Percentiles rank a stretch among this genome's conserved stretches.
Evolutionary conservation across 2,113 vertebrate species (phyloP).

Genomic region (Mionectes macconnelli): DNA sequence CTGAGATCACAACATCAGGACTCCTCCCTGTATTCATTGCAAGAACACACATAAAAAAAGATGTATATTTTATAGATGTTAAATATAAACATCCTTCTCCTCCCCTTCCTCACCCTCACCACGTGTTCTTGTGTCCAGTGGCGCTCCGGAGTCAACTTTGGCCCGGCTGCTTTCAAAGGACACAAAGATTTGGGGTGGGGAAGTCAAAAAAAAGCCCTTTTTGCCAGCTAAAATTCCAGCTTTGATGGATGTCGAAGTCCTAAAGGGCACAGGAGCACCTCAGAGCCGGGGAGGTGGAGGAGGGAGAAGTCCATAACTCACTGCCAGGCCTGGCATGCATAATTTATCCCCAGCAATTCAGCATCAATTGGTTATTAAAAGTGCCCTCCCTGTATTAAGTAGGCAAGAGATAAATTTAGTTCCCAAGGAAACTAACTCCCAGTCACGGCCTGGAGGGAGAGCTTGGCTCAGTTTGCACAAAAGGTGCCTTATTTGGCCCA

Average conservation of each 20-base stretch:
- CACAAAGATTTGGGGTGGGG: background rate
- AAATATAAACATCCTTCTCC: background rate
- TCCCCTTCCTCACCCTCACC: background rate
- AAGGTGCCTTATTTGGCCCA: background rate
- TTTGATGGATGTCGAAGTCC: background rate
- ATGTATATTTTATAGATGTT: conserved; percentile 13
- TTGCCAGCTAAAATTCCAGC: background rate
- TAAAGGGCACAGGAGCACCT: background rate
- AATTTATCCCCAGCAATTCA: conserved; percentile 79
- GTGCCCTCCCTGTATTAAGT: conserved; percentile 72
- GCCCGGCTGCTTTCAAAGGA: background rate
- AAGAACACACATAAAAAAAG: background rate
- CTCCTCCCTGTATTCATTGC: background rate
- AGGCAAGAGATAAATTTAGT: conserved; percentile 71
- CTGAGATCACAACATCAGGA: background rate
- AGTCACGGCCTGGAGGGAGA: background rate
- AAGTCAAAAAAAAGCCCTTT: background rate
- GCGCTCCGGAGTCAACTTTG: background rate
- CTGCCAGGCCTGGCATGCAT: conserved; percentile 63
- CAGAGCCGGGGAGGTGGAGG: background rate
- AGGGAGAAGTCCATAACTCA: conserved; percentile 69
- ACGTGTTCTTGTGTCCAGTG: background rate
- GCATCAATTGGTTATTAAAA: conserved; percentile 81
- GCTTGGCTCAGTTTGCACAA: background rate
- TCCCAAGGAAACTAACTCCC: conserved; percentile 73